Evolutionary conservation across 2,888 invertebrate species (phyloP), one percentile per base, ranked within the genome.

Genomic region (Apotomis capreana): DNA sequence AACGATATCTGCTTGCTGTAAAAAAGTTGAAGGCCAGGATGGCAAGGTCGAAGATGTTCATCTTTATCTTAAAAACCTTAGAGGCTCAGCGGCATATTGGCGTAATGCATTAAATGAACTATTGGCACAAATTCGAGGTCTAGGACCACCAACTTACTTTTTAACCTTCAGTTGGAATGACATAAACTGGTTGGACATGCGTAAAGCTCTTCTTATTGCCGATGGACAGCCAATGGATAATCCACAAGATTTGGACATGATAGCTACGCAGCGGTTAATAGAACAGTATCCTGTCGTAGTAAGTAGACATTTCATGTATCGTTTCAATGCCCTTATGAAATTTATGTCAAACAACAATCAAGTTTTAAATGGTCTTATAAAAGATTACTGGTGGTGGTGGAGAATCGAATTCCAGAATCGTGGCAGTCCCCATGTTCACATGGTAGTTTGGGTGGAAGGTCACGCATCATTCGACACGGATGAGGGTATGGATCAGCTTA

Each of bases 371-470:
- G 40, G 40, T 4, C 3, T 4, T 4, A 5, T 40, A 40, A 40
- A 40, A 40, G 40, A 40, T 5, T 40, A 4, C 40, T 40, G 40
- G 40, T 40, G 40, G 40, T 5, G 76, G 77, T 78, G 75, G 72
- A 60, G 76, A 0, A 75, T 77, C 51, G 75, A 77, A 36, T 78
- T 75, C 26, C 76, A 78, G 49, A 75, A 76, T 52, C 44, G 78
- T 5, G 77, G 76, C 5, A 77, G 76, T 70, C 77, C 77, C 49
- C 76, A 76, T 54, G 13, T 76, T 13, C 76, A 77, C 63, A 78
- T 77, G 77, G 68, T 77, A 3, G 49, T 76, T 64, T 77, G 76
- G 74, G 59, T 74, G 4, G 65, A 74, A 68, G 59, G 73, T 52
- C 69, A 68, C 26, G 73, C 76, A 26, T 8, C 37, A 5, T 63